Evolutionary conservation across 1,140 invertebrate species (phyloP).

Genomic region (Brevipalpus yothersi): DNA sequence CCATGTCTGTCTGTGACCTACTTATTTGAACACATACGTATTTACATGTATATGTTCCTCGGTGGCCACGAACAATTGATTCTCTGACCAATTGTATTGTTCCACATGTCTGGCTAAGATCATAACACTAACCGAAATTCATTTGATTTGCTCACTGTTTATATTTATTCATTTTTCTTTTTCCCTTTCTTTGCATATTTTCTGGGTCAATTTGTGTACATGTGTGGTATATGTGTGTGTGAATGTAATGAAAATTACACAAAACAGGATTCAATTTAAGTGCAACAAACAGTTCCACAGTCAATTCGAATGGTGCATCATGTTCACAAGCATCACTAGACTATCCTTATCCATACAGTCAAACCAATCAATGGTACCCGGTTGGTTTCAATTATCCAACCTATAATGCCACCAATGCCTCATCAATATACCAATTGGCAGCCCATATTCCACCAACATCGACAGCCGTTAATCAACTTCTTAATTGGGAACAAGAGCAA

Average conservation of each 20-base stretch:
- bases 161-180: neutral
- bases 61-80: too few relatives aligned
- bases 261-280: neutral
- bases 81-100: neutral
- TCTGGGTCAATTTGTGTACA: too few relatives aligned
- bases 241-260: neutral
- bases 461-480: neutral
- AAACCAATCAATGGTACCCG: neutral
- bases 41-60: too few relatives aligned
- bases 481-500: neutral
- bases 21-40: too few relatives aligned
- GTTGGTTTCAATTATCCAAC: neutral
- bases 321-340: neutral
- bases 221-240: too few relatives aligned
- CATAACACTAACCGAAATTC: neutral
- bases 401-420: neutral
- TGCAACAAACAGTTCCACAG: neutral
- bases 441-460: neutral
- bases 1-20: neutral
- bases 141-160: neutral
- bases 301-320: neutral
- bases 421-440: neutral
- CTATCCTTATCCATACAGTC: neutral
- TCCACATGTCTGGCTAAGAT: neutral
- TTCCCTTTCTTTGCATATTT: too few relatives aligned